A percentile compares a stretch with the other conserved stretches of the same genome.
These are phyloP conservation scores for Triplophysa rosa DNA, from an alignment of 2,113 vertebrate species.

Conservation along the genomic window DNA sequence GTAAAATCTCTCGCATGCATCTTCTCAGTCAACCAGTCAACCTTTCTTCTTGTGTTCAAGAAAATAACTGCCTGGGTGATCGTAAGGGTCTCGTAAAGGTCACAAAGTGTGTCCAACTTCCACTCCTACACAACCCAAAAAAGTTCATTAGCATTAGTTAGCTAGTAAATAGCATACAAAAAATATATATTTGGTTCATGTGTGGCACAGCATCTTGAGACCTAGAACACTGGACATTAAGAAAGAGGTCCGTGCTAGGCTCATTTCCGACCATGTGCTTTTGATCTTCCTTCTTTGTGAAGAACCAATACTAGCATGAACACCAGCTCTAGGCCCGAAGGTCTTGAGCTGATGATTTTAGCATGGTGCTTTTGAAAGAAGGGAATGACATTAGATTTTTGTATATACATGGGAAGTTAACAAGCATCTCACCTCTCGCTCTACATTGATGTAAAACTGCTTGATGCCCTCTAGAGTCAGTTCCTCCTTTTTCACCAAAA, in stretches of 20 bases:
- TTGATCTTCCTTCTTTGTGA: constrained; percentile 72
- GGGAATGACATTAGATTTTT: constrained; percentile 17
- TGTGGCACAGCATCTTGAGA: constrained; percentile 73
- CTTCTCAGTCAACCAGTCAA: constrained; percentile 98
- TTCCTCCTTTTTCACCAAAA: constrained; percentile 98
- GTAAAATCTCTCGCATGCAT: constrained; percentile 98
- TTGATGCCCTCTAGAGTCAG: constrained; percentile 99
- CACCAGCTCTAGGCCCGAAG: constrained; percentile 61
- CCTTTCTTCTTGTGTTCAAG: constrained; percentile 97
- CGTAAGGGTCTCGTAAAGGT: constrained; percentile 95
- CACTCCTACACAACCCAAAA: constrained; percentile 80
- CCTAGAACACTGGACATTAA: constrained; percentile 75
- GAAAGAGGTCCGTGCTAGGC: constrained; percentile 75
- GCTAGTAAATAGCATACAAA: no score
- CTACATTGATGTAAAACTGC: constrained; percentile 98
- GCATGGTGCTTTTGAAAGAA: constrained; percentile 77
- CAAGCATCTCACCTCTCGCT: constrained; percentile 84
- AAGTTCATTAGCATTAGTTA: background rate
- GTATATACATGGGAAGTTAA: background rate
- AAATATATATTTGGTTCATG: background rate
- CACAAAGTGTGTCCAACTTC: constrained; percentile 97
- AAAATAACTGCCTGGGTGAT: constrained; percentile 99
- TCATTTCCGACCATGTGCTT: constrained; percentile 67
- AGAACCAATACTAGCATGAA: constrained; percentile 73
- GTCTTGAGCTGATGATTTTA: constrained; percentile 68